Evolutionary conservation across 2,888 invertebrate genomes (phyloP).

Genomic region (Thysanoteuthis rhombus): DNA sequence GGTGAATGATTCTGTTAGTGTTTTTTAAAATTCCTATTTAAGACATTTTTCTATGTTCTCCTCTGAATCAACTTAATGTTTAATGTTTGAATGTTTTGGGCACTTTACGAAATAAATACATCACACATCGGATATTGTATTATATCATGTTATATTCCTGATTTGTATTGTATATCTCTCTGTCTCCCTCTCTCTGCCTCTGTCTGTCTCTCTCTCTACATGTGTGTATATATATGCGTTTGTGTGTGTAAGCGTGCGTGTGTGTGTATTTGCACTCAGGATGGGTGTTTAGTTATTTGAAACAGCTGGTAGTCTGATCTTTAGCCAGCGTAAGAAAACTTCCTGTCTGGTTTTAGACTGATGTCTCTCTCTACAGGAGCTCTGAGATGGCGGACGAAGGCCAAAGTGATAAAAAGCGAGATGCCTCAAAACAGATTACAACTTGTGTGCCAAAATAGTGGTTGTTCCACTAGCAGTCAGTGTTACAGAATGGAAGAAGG

Average conservation of each 20-base stretch:
- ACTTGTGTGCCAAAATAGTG: not conserved
- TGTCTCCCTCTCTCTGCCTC: no score
- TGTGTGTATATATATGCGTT: not conserved
- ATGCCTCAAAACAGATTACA: conserved; percentile 12
- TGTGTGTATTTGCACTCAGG: not conserved
- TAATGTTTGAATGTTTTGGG: no score
- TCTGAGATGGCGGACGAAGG: not conserved
- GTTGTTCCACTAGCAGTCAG: not conserved
- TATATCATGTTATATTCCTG: no score
- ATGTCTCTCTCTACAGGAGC: not conserved
- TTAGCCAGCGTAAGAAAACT: not conserved
- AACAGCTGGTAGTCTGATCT: not conserved
- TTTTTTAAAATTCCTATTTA: no score
- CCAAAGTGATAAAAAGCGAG: not conserved
- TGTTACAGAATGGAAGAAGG: not conserved
- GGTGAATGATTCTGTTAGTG: no score
- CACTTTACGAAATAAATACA: no score
- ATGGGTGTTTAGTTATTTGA: not conserved
- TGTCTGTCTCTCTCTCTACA: no score
- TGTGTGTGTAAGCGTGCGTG: not conserved
- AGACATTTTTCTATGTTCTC: no score
- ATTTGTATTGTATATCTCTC: no score
- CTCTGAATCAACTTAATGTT: no score
- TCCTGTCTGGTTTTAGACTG: not conserved
- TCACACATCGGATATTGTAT: no score